Conservation (phyloP, 2,888 invertebrate species). For the Leptopilina syphax region DNA sequence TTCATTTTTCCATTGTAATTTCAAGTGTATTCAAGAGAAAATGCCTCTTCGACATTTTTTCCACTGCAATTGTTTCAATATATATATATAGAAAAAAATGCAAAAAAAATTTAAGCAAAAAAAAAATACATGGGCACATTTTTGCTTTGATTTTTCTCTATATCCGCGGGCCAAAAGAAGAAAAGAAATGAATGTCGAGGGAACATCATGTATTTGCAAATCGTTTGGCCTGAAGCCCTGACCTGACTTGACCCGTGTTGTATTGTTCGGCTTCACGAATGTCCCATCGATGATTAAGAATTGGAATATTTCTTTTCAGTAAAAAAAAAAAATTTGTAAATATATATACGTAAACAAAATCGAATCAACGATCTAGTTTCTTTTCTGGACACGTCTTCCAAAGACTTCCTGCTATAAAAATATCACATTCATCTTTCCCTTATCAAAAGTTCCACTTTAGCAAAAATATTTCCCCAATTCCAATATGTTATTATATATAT, state of each 20-base stretch:
- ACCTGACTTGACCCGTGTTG: conserved; percentile 23
- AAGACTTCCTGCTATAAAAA: not conserved
- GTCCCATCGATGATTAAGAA: conserved; percentile 24
- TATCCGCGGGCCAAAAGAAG: conserved; percentile 13
- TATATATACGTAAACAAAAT: conserved; percentile 2
- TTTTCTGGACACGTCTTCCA: conserved; percentile 9
- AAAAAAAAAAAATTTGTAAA: not conserved
- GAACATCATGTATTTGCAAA: conserved; percentile 31
- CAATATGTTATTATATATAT: not conserved
- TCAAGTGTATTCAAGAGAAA: too few relatives aligned
- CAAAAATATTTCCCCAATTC: conserved; percentile 5
- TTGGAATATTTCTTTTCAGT: not conserved
- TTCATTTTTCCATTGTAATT: too few relatives aligned
- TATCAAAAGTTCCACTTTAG: not conserved
- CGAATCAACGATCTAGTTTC: conserved; percentile 27
- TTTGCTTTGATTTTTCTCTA: conserved; percentile 18
- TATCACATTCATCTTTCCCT: not conserved
- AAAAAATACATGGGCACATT: not conserved
- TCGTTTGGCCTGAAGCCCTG: conserved; percentile 33
- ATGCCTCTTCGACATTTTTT: not conserved
- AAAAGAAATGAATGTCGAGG: conserved; percentile 23
- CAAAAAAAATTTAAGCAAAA: not conserved
- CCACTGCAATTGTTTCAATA: not conserved
- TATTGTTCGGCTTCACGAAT: conserved; percentile 25
- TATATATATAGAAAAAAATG: too few relatives aligned